Percentiles rank a stretch among this genome's conserved stretches.
phyloP scores from a whole-genome alignment of 2,113 vertebrate genomes.

The Oriolus oriolus region DNA sequence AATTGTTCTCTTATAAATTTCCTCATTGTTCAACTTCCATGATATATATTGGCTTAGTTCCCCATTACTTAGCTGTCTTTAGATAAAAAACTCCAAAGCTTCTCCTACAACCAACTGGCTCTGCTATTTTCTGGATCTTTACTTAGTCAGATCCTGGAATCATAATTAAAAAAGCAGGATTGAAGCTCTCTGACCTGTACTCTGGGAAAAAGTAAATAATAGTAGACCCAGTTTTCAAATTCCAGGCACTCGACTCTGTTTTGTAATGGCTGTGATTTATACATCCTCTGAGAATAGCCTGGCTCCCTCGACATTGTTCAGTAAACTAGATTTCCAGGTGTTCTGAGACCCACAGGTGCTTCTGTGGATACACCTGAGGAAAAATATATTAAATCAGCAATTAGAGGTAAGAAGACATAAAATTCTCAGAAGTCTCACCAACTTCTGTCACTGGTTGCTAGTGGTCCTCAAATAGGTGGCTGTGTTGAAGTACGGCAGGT shows the following conservation, averaged over 20 bases:
- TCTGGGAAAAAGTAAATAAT: not conserved
- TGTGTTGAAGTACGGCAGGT: not conserved
- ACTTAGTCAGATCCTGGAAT: not conserved
- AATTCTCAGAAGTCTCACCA: not conserved
- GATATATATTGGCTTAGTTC: not conserved
- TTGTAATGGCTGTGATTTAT: not conserved
- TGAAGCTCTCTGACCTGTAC: not conserved
- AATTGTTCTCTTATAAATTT: not conserved
- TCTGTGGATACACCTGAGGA: not conserved
- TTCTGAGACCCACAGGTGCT: not conserved
- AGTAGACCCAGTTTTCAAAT: not conserved
- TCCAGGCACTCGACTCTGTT: not conserved
- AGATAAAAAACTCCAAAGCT: not conserved
- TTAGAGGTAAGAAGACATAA: not conserved
- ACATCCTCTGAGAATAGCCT: not conserved
- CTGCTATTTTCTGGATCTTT: not conserved
- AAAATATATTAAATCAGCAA: slow-evolving; percentile 5
- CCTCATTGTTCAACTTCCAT: not conserved
- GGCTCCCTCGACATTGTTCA: not conserved
- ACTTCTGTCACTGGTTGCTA: not conserved
- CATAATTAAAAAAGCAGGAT: not conserved
- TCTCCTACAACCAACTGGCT: not conserved
- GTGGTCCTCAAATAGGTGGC: not conserved
- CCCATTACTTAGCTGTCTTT: not conserved
- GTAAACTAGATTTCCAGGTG: not conserved